phyloP scores from a whole-genome alignment of 1,140 invertebrate species.

The Ladona fulva region DNA sequence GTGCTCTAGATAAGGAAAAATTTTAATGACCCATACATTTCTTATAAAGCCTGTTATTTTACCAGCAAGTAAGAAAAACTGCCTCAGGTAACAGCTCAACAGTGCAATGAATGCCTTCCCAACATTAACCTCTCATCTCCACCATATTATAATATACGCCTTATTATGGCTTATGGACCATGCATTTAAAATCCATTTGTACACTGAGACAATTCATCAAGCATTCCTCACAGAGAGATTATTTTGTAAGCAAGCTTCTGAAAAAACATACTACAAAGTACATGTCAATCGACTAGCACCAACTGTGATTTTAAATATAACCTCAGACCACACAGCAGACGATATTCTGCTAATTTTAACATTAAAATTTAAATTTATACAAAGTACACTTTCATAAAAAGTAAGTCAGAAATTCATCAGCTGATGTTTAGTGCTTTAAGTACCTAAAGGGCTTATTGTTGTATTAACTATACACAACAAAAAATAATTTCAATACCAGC shows the following conservation, averaged over 20 bases:
- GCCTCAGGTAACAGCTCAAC: not conserved
- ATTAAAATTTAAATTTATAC: conserved; percentile 3
- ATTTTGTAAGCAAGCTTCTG: conserved; percentile 3
- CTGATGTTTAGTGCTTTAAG: conserved; percentile 5
- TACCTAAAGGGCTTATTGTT: conserved; percentile 3
- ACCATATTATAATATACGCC: not conserved
- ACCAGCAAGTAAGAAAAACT: conserved; percentile 5
- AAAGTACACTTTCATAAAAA: conserved; percentile 10
- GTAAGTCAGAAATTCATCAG: conserved; percentile 9
- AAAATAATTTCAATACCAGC: conserved; percentile 3
- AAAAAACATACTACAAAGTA: conserved; percentile 8
- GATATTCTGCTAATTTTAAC: conserved; percentile 7
- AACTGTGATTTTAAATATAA: conserved; percentile 7
- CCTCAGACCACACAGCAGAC: conserved; percentile 1
- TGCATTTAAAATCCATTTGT: not conserved
- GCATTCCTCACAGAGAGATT: conserved; percentile 4
- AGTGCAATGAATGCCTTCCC: not conserved
- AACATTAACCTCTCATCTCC: not conserved
- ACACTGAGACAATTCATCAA: not conserved
- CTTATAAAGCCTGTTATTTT: not conserved
- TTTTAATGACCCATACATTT: not conserved
- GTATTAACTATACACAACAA: conserved; percentile 8
- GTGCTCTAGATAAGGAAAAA: conserved; percentile 4
- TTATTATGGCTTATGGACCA: conserved; percentile 10
- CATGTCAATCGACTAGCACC: conserved; percentile 7